Conservation (phyloP, 2,113 vertebrate species). For the Lutjanus erythropterus region DNA sequence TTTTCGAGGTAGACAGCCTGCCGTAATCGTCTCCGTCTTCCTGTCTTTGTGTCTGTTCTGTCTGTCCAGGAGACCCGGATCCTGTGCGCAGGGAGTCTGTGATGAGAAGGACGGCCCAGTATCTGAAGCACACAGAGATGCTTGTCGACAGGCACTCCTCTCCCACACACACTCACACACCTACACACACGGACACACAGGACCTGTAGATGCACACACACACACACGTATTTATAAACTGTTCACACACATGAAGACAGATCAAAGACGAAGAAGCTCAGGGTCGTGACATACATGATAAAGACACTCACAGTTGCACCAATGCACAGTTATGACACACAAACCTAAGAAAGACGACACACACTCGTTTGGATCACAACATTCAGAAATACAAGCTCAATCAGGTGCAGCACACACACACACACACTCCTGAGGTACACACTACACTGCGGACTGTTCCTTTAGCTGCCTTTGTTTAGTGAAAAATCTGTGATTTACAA, state of each 20-base stretch:
- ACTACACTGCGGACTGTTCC: conserved; percentile 32
- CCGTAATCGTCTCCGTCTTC: background rate
- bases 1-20: background rate
- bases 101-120: conserved; percentile 88
- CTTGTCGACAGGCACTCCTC: conserved; percentile 81
- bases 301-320: background rate
- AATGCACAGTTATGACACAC: background rate
- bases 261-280: conserved; percentile 49
- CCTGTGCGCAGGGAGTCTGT: conserved; percentile 86
- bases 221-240: background rate
- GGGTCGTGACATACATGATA: conserved; percentile 21
- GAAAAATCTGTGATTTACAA: conserved; percentile 16
- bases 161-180: conserved; percentile 61
- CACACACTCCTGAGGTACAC: conserved; percentile 30
- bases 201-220: conserved; percentile 1
- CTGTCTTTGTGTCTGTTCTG: background rate
- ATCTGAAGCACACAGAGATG: conserved; percentile 89
- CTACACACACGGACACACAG: conserved; percentile 31
- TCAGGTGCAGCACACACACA: background rate
- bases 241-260: conserved; percentile 5
- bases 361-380: background rate
- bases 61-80: conserved; percentile 85
- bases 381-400: background rate
- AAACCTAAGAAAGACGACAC: background rate
- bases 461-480: conserved; percentile 27